These are phyloP conservation scores for Melinopterus prodromus DNA, from an alignment of 2,888 invertebrate species.

Conservation along the genomic window DNA sequence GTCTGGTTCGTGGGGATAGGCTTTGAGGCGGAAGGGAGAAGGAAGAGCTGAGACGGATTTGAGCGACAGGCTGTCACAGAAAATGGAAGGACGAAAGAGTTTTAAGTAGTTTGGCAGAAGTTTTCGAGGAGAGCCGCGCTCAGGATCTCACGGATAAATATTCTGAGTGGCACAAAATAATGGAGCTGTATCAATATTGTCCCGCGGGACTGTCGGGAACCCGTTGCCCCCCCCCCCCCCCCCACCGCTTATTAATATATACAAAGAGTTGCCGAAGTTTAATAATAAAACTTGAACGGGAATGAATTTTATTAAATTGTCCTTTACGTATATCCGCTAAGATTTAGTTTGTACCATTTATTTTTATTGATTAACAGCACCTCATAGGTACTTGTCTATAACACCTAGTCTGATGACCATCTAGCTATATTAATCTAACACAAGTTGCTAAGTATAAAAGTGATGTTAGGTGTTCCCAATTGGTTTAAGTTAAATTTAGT, in stretches of 20 bases:
- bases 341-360: neutral
- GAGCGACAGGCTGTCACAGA: conserved; percentile 61
- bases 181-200: conserved; percentile 48
- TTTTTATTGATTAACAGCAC: no score
- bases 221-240: neutral
- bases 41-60: conserved; percentile 48
- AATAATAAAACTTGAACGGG: conserved; percentile 36
- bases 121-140: conserved; percentile 52
- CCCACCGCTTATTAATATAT: conserved; percentile 37
- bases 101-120: conserved; percentile 61
- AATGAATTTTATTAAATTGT: conserved; percentile 34
- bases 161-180: conserved; percentile 56
- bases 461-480: no score
- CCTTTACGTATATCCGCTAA: neutral
- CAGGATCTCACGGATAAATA: conserved; percentile 56
- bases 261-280: conserved; percentile 35
- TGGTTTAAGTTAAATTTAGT: no score
- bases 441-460: no score
- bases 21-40: neutral
- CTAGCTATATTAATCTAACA: no score
- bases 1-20: neutral
- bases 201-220: conserved; percentile 35
- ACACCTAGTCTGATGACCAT: no score
- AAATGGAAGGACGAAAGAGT: conserved; percentile 61
- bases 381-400: no score